Percentiles rank a stretch among this genome's conserved stretches.
phyloP scores from a whole-genome alignment of 2,113 vertebrate species.

The Plestiodon gilberti region DNA sequence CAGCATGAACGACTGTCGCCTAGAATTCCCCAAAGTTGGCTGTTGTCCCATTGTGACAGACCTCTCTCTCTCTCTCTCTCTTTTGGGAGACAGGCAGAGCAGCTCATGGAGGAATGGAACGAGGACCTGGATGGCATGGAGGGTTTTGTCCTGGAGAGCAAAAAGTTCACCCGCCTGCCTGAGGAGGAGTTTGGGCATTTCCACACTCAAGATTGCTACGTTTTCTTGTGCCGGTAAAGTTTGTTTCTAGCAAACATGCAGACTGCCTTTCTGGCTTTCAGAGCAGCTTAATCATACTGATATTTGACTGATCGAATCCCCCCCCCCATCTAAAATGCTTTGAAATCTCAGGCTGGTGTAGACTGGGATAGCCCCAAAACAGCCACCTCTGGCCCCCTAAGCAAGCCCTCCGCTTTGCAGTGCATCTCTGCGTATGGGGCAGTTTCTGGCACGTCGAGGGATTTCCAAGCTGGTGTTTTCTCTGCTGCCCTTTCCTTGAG shows the following conservation, averaged over 20 bases:
- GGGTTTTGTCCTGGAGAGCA: constrained; percentile 95
- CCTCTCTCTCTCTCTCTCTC: too few relatives aligned
- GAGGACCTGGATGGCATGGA: constrained; percentile 99
- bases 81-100: constrained; percentile 83
- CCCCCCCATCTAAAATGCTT: too few relatives aligned
- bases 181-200: constrained; percentile 99
- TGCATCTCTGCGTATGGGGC: background rate
- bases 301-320: too few relatives aligned
- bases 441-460: background rate
- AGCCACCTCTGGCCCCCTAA: background rate
- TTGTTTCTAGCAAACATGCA: too few relatives aligned
- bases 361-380: too few relatives aligned
- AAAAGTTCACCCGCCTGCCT: constrained; percentile 94
- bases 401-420: background rate
- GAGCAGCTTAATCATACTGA: too few relatives aligned
- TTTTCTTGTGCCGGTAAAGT: constrained; percentile 98
- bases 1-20: background rate
- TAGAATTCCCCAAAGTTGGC: too few relatives aligned
- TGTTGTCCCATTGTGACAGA: background rate
- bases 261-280: too few relatives aligned
- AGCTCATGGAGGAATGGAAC: constrained; percentile 98
- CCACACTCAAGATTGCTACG: constrained; percentile 95
- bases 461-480: background rate
- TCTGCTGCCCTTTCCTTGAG: background rate
- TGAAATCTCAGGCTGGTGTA: too few relatives aligned